These are phyloP conservation scores for Tenualosa ilisha DNA, from an alignment of 2,797 vertebrate species.

Conservation along the genomic window DNA sequence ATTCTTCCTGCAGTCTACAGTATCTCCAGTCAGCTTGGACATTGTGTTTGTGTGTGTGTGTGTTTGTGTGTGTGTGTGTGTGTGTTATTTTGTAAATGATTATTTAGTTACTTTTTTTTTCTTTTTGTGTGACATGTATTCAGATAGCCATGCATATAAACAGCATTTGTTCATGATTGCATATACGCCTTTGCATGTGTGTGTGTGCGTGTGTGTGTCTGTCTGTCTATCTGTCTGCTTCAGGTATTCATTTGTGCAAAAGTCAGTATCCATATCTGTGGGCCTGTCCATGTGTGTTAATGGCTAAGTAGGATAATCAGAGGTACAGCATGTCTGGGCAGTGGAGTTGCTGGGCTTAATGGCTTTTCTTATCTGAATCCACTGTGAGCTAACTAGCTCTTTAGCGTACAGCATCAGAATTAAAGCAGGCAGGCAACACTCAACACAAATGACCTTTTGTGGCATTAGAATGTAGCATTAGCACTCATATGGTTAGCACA, in stretches of 20 bases:
- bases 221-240: conserved; percentile 41
- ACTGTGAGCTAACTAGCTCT: neutral
- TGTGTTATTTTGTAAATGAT: too few species aligned
- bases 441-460: neutral
- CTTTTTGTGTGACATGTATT: too few species aligned
- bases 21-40: too few species aligned
- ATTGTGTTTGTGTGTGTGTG: conserved; percentile 16
- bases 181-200: conserved; percentile 39
- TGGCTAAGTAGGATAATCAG: neutral
- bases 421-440: neutral
- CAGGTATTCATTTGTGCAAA: neutral
- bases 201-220: conserved; percentile 28
- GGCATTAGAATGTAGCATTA: neutral
- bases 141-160: too few species aligned
- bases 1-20: neutral
- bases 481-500: neutral
- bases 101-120: too few species aligned
- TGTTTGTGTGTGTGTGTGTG: conserved; percentile 3
- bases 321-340: neutral
- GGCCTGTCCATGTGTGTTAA: neutral
- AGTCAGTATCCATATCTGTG: neutral
- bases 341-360: neutral
- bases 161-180: too few species aligned
- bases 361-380: neutral
- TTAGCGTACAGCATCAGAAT: neutral